Conservation (phyloP, 2,888 invertebrate species). For the Athalia cordata region DNA sequence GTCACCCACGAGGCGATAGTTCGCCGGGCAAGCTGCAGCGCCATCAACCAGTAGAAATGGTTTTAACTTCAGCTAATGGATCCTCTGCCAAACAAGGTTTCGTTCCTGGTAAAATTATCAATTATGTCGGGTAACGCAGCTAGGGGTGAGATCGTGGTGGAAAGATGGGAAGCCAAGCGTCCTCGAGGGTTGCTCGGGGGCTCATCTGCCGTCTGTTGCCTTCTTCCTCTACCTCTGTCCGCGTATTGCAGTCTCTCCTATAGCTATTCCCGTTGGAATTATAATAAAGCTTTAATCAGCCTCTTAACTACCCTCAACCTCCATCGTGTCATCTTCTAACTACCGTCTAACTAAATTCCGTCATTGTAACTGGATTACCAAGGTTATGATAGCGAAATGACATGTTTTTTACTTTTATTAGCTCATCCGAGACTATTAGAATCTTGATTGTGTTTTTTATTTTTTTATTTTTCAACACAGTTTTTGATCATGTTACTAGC, state of each 20-base stretch:
- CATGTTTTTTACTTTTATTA: not conserved
- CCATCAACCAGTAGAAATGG: conserved; percentile 7
- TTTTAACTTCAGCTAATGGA: conserved; percentile 20
- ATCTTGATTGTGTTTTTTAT: too few species aligned
- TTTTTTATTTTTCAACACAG: too few species aligned
- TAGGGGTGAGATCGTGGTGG: conserved; percentile 16
- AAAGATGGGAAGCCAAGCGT: conserved; percentile 38
- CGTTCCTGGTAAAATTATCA: conserved; percentile 44
- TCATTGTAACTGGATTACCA: conserved; percentile 25
- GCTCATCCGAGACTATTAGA: too few species aligned
- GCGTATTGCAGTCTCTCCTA: not conserved
- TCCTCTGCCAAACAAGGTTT: conserved; percentile 34
- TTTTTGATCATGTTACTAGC: too few species aligned
- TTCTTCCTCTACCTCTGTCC: not conserved
- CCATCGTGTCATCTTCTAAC: conserved; percentile 21
- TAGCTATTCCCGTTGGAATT: conserved; percentile 25
- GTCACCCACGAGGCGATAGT: conserved; percentile 3
- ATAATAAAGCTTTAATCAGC: conserved; percentile 43
- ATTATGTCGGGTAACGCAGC: conserved; percentile 39
- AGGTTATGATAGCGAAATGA: conserved; percentile 12
- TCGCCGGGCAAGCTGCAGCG: conserved; percentile 17
- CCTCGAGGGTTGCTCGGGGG: conserved; percentile 32
- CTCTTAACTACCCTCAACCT: conserved; percentile 42
- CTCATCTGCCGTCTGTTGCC: conserved; percentile 38
- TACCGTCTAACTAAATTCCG: conserved; percentile 38